Conservation (phyloP, 2,797 vertebrate species). For the Ctenopoma multispine region DNA sequence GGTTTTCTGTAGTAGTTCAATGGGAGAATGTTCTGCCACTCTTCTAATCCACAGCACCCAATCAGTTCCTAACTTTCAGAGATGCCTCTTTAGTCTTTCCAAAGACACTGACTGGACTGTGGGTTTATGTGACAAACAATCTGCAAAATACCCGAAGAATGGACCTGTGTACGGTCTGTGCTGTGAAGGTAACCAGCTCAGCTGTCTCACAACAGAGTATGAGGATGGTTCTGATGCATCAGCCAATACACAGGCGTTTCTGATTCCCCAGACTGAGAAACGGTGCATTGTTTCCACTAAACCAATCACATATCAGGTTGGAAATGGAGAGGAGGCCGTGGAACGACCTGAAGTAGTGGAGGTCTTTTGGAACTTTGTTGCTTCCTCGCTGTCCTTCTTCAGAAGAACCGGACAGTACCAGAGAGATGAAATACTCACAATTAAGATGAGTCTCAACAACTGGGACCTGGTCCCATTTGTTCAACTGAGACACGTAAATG, state of each 20-base stretch:
- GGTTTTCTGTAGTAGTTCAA: slow-evolving; percentile 33
- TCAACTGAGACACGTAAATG: neutral
- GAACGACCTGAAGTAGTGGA: slow-evolving; percentile 29
- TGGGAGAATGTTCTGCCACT: slow-evolving; percentile 1
- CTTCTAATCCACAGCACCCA: slow-evolving; percentile 16
- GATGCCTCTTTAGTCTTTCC: slow-evolving; percentile 57
- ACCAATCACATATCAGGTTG: neutral
- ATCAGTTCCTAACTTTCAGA: neutral
- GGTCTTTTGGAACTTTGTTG: slow-evolving; percentile 29
- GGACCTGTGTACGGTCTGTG: slow-evolving; percentile 47
- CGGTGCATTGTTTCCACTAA: neutral
- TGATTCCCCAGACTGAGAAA: accelerated
- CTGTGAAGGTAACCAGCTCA: slow-evolving; percentile 42
- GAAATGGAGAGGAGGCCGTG: neutral
- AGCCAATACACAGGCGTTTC: accelerated
- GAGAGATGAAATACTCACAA: slow-evolving; percentile 45
- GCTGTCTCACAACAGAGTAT: slow-evolving; percentile 9
- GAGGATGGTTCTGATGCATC: accelerated
- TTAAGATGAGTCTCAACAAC: accelerated
- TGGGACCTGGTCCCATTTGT: slow-evolving; percentile 46
- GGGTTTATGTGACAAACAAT: slow-evolving; percentile 56
- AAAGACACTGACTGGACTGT: slow-evolving; percentile 59
- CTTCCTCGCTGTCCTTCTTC: slow-evolving; percentile 56
- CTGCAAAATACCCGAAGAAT: accelerated
- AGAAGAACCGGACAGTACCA: slow-evolving; percentile 20